Base-by-base conservation (phyloP, 2,888 invertebrate species). In the Halictus ligatus region DNA sequence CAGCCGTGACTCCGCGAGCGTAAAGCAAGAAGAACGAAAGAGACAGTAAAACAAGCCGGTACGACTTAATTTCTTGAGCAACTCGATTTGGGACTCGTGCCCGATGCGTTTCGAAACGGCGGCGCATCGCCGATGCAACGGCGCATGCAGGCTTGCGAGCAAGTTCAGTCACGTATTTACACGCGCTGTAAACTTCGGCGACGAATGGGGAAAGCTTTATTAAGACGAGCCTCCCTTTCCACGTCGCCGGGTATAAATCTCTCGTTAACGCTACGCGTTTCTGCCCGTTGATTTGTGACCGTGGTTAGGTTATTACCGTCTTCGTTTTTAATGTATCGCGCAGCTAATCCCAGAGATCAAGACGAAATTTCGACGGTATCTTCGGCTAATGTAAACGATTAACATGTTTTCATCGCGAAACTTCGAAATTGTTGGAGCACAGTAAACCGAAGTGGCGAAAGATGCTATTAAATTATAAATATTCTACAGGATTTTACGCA, bases 81-180 rank as follows among this genome's bases (percentile, higher is more conserved):
- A 77, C 50, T 35, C 67, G 67, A 54, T 18, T 18, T 8, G 54
- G 54, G 43, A 71, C 54, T 54, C 54, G 71, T 15, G 46, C 25
- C 50, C 43, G 54, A 25, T 85, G 92, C 91, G 89, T 91, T 71
- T 72, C 83, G 78, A 29, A 58, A 58, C 69, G 60, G 35, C 69
- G 46, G 35, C 50, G 78, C 43, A 69, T 78, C 69, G 29, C 18
- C 77, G 43, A 69, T 77, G 84, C 69, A 64, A 12, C 77, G 67
- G 60, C 72, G 80, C 75, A 64, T 54, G 40, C 69, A 13, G 60
- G 54, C 74, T 35, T 25, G 69, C 71, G 69, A 43, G 73, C 73
- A 82, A 88, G 84, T 85, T 79, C 85, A 35, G 79, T 86, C 78
- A 80, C 79, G 83, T 86, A 87, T 89, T 81, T 81, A 86, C 87